phyloP scores from a whole-genome alignment of 2,113 vertebrate species.

The Cryptotis parvus region DNA sequence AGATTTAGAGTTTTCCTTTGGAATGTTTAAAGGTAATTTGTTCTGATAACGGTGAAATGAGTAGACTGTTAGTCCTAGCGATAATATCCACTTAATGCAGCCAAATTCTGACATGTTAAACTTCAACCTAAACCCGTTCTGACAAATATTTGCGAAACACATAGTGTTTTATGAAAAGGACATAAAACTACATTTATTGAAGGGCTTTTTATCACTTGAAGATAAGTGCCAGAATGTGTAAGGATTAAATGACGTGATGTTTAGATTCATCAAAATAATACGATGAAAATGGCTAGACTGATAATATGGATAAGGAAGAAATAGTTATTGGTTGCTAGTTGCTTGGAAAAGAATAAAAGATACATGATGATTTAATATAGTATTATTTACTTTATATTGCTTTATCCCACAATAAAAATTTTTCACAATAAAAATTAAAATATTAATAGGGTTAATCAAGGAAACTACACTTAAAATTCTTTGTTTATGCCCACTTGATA shows the following conservation, averaged over 20 bases:
- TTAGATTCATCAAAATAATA: slow-evolving; percentile 18
- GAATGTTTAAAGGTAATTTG: slow-evolving; percentile 61
- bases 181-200: background rate
- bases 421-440: slow-evolving; percentile 12
- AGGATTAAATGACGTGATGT: background rate
- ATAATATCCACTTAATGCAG: slow-evolving; percentile 3
- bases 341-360: background rate
- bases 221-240: slow-evolving; percentile 30
- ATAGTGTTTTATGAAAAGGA: slow-evolving; percentile 17
- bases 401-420: too few species aligned
- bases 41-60: slow-evolving; percentile 68
- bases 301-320: background rate
- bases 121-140: slow-evolving; percentile 28
- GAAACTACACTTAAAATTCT: slow-evolving; percentile 34
- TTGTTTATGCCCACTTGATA: slow-evolving; percentile 34
- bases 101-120: slow-evolving; percentile 35
- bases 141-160: slow-evolving; percentile 42
- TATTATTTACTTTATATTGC: background rate
- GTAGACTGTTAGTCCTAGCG: background rate
- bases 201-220: slow-evolving; percentile 9
- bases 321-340: background rate
- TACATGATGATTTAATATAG: background rate
- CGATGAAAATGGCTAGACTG: background rate
- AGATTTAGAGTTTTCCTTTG: slow-evolving; percentile 63
- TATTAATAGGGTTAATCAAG: background rate